Percentiles rank a stretch among this genome's conserved stretches.
Evolutionary conservation across 2,113 vertebrate genomes (phyloP).

Genomic region (Romanogobio albipinnatus): DNA sequence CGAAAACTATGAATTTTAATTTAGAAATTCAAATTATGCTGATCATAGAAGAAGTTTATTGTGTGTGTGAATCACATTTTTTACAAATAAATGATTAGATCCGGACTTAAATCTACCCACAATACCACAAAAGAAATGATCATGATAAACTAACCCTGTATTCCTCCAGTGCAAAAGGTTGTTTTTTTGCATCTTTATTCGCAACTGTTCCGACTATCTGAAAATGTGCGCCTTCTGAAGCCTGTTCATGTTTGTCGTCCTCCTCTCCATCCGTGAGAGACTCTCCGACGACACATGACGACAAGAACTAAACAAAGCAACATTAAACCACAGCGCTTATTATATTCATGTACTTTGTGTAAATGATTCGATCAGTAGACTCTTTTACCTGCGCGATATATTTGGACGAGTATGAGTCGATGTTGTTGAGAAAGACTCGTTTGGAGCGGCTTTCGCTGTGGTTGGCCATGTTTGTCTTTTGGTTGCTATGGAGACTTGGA

Average conservation of each 20-base stretch:
- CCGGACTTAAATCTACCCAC: neutral
- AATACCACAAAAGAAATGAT: neutral
- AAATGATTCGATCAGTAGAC: neutral
- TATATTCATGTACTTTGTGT: neutral
- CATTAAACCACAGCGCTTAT: neutral
- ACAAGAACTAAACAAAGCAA: constrained; percentile 79
- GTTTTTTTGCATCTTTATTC: constrained; percentile 28
- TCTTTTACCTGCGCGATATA: constrained; percentile 83
- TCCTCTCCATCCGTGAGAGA: constrained; percentile 66
- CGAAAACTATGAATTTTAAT: neutral
- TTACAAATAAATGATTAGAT: no score
- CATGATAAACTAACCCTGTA: constrained; percentile 75
- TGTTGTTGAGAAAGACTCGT: constrained; percentile 84
- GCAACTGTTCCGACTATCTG: constrained; percentile 84
- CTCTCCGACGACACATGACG: constrained; percentile 70
- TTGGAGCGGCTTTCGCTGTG: constrained; percentile 56
- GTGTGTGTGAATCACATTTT: no score
- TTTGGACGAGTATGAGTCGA: constrained; percentile 83
- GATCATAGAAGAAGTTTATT: no score
- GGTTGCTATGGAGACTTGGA: constrained; percentile 57
- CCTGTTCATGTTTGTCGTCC: constrained; percentile 42
- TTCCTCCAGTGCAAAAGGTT: constrained; percentile 73
- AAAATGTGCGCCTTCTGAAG: constrained; percentile 69
- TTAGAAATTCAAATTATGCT: neutral
- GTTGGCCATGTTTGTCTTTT: constrained; percentile 60